A percentile compares a stretch with the other conserved stretches of the same genome.
Conservation (phyloP, 2,797 vertebrate species). For the Pipistrellus kuhlii region DNA sequence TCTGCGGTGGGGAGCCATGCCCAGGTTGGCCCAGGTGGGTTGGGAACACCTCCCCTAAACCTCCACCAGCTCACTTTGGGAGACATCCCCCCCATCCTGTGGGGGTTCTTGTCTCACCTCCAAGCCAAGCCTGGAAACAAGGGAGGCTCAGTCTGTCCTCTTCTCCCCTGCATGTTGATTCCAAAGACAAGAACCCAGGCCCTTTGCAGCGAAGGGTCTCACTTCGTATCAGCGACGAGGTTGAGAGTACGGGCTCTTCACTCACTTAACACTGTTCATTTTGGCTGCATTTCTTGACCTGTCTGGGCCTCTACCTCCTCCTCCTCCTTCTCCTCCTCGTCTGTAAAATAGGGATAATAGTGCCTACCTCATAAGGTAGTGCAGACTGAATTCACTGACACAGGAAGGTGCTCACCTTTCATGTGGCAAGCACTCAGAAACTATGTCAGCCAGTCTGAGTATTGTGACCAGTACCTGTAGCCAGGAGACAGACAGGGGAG, state of each 20-base stretch:
- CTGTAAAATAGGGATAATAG: neutral
- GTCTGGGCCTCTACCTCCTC: neutral
- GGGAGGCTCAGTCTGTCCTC: neutral
- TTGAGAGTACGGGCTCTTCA: neutral
- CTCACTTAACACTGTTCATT: neutral
- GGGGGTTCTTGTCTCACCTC: neutral
- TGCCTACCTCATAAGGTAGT: neutral
- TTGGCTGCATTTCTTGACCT: neutral
- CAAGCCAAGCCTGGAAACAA: neutral
- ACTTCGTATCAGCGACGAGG: neutral
- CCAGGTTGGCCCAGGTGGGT: neutral
- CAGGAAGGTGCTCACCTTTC: neutral
- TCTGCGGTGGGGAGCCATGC: neutral
- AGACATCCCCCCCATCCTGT: neutral
- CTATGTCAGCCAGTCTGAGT: neutral
- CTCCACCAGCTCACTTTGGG: neutral
- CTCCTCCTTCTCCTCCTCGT: neutral
- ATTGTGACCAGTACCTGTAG: neutral
- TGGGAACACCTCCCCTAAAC: neutral
- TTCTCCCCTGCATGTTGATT: neutral
- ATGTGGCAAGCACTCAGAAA: neutral
- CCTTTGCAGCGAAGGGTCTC: neutral
- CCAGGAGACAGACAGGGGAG: neutral
- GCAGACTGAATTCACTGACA: neutral
- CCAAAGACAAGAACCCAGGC: neutral